A percentile compares a stretch with the other conserved stretches of the same genome.
Evolutionary conservation across 1,140 invertebrate species (phyloP).

Genomic region (Microplitis mediator): DNA sequence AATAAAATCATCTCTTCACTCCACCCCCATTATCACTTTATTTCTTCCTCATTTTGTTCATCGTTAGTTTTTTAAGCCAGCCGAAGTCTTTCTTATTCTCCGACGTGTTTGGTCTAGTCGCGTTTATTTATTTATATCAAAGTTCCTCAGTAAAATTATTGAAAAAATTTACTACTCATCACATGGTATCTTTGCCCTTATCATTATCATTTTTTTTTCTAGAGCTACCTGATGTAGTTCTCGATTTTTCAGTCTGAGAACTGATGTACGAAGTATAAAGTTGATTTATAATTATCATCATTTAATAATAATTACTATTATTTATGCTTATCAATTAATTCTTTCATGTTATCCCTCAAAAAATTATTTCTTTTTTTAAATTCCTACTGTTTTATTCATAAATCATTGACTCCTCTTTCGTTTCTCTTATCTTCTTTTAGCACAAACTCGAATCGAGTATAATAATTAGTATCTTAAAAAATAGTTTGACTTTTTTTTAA

Average conservation of each 20-base stretch:
- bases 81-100: conserved; percentile 6
- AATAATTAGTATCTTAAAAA: conserved; percentile 57
- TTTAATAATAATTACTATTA: conserved; percentile 24
- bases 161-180: conserved; percentile 59
- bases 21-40: neutral
- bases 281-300: conserved; percentile 31
- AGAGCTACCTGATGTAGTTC: neutral
- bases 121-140: conserved; percentile 33
- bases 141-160: conserved; percentile 54
- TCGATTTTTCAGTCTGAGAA: conserved; percentile 3
- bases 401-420: conserved; percentile 22
- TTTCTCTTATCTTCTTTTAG: conserved; percentile 7
- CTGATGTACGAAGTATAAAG: conserved; percentile 50
- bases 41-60: conserved; percentile 7
- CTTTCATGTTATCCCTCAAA: neutral
- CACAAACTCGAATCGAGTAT: conserved; percentile 53
- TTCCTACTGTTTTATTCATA: neutral
- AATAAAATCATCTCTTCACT: conserved; percentile 38
- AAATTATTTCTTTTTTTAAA: conserved; percentile 7
- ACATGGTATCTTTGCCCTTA: conserved; percentile 39
- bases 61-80: conserved; percentile 16
- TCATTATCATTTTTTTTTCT: conserved; percentile 6
- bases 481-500: conserved; percentile 48
- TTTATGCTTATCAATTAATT: conserved; percentile 25
- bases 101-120: conserved; percentile 54